These are phyloP conservation scores for Lepus europaeus DNA, from an alignment of 2,113 vertebrate genomes.

Conservation along the genomic window DNA sequence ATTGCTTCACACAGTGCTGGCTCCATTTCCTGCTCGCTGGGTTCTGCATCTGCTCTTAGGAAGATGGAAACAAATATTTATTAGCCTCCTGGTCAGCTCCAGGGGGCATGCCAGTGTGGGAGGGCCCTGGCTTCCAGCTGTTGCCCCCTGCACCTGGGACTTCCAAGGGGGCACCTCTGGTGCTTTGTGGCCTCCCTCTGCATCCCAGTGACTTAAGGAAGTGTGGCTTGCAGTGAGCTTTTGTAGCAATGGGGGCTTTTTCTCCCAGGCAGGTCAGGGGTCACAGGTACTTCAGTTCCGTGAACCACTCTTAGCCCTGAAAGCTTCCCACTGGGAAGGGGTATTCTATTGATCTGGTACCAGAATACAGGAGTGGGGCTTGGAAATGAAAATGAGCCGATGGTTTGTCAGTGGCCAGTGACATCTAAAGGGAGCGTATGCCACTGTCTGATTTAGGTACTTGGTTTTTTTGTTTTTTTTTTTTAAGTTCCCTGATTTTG, in stretches of 20 bases:
- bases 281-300: not conserved
- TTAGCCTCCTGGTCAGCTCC: constrained; percentile 77
- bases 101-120: not conserved
- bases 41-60: constrained; percentile 77
- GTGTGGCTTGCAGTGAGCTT: constrained; percentile 42
- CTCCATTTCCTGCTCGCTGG: constrained; percentile 76
- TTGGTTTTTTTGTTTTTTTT: not conserved
- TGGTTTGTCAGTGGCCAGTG: not conserved
- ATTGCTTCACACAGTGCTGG: constrained; percentile 58
- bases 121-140: not conserved
- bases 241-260: constrained; percentile 47
- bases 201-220: constrained; percentile 53
- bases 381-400: constrained; percentile 8
- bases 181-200: not conserved
- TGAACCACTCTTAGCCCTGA: constrained; percentile 26
- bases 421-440: not conserved
- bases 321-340: not conserved
- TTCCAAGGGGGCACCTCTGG: not conserved
- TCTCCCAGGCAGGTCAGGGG: constrained; percentile 13
- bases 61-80: constrained; percentile 78
- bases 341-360: not conserved
- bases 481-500: not conserved
- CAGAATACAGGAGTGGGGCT: not conserved
- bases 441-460: not conserved
- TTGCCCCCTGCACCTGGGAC: not conserved